phyloP scores from a whole-genome alignment of 2,113 vertebrate genomes.

The Oreochromis tanganicae region DNA sequence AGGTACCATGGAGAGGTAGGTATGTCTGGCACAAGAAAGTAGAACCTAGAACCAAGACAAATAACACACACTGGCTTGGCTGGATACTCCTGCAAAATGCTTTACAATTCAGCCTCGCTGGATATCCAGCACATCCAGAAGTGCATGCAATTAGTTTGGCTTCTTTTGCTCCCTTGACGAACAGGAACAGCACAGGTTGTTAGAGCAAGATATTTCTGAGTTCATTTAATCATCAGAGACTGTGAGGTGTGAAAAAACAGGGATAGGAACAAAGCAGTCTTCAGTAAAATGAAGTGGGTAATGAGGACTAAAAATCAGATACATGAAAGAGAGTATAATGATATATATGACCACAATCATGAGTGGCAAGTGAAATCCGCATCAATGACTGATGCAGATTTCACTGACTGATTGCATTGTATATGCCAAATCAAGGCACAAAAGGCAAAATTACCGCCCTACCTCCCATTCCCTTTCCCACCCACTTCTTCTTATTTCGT shows the following conservation, averaged over 20 bases:
- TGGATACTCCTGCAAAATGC: not conserved
- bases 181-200: slow-evolving; percentile 24
- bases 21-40: slow-evolving; percentile 27
- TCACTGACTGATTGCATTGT: slow-evolving; percentile 24
- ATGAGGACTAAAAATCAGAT: slow-evolving; percentile 24
- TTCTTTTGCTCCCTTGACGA: slow-evolving; percentile 19
- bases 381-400: not conserved
- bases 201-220: slow-evolving; percentile 39
- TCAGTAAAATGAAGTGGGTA: slow-evolving; percentile 12
- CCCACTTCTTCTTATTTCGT: not conserved
- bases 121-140: slow-evolving; percentile 26
- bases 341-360: slow-evolving; percentile 15
- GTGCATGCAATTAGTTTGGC: slow-evolving; percentile 40
- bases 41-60: slow-evolving; percentile 11
- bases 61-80: not conserved
- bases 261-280: slow-evolving; percentile 10
- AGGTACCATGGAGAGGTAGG: slow-evolving; percentile 38
- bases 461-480: not conserved
- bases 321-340: not conserved
- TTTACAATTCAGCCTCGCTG: not conserved
- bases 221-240: slow-evolving; percentile 54
- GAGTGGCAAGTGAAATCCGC: not conserved
- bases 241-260: slow-evolving; percentile 5
- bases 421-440: slow-evolving; percentile 18
- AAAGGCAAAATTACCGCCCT: not conserved